phyloP scores from a whole-genome alignment of 2,113 vertebrate species.

The Taxidea taxus region DNA sequence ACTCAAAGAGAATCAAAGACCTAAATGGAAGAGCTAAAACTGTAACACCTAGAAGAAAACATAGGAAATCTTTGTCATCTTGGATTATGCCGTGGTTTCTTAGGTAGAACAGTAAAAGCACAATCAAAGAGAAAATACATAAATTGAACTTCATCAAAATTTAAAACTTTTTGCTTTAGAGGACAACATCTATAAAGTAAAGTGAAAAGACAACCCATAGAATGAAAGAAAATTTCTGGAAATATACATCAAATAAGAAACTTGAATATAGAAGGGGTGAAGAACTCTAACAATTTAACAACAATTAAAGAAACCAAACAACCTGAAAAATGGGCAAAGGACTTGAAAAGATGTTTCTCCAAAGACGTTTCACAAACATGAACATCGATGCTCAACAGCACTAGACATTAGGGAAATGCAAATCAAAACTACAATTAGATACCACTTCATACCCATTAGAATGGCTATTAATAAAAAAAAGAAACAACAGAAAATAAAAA shows the following conservation, averaged over 20 bases:
- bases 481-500: background rate
- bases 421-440: background rate
- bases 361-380: background rate
- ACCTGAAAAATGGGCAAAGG: background rate
- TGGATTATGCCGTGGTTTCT: background rate
- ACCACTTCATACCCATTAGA: background rate
- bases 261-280: background rate
- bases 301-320: background rate
- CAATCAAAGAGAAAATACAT: background rate
- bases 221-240: background rate
- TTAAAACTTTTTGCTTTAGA: background rate
- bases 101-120: background rate
- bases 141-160: background rate
- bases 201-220: background rate
- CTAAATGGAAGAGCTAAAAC: background rate
- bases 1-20: background rate
- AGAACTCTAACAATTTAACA: background rate
- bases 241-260: background rate
- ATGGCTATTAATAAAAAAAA: background rate
- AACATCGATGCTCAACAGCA: background rate
- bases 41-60: background rate
- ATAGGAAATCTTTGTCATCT: background rate
- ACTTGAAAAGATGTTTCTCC: background rate
- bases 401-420: background rate
- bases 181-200: background rate